These are phyloP conservation scores for Ormyrus labotus DNA, from an alignment of 2,888 invertebrate species.

Conservation along the genomic window DNA sequence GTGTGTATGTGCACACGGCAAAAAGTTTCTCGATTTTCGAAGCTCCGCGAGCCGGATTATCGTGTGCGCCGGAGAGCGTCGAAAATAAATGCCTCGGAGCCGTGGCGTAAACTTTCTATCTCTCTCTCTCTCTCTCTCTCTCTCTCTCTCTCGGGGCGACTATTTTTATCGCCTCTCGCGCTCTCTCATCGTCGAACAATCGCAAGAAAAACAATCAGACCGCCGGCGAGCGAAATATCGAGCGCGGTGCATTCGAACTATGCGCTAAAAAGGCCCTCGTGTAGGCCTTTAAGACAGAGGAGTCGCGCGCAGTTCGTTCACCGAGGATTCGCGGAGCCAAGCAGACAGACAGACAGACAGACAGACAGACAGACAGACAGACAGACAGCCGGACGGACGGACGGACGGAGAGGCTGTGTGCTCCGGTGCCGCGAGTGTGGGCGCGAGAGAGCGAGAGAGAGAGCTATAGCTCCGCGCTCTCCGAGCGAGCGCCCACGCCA, in stretches of 20 bases:
- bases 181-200: slow-evolving; percentile 37
- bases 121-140: no score
- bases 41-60: no score
- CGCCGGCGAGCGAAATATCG: slow-evolving; percentile 10
- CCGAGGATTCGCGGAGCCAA: background rate
- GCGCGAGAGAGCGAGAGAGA: no score
- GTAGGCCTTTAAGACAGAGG: background rate
- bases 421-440: no score
- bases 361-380: background rate
- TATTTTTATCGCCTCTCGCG: slow-evolving; percentile 38
- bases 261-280: background rate
- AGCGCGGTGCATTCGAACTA: background rate
- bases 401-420: background rate
- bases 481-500: slow-evolving; percentile 63
- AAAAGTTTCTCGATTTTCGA: no score
- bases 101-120: no score
- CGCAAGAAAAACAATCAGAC: slow-evolving; percentile 39
- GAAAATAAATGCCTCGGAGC: slow-evolving; percentile 6
- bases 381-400: background rate
- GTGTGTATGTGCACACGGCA: no score
- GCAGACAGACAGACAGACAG: background rate
- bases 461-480: background rate
- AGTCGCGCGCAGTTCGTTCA: slow-evolving; percentile 14
- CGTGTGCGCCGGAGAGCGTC: background rate
- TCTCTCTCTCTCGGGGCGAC: background rate